Conservation (phyloP, 2,888 invertebrate species). For the Metopia argyrocephala region DNA sequence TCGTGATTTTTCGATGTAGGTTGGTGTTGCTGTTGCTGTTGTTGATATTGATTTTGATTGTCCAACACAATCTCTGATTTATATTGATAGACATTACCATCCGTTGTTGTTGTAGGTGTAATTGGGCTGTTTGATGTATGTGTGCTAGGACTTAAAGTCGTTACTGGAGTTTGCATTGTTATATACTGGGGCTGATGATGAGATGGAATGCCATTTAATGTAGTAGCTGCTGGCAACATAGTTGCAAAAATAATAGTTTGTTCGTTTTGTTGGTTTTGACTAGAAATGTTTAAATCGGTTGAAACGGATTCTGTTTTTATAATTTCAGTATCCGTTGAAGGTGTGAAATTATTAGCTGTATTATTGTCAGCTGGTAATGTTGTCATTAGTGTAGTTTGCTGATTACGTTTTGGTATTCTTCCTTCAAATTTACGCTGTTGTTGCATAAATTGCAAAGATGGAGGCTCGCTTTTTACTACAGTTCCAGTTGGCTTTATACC, state of each 20-base stretch:
- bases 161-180: conserved; percentile 64
- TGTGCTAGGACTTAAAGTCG: conserved; percentile 66
- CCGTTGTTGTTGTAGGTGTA: conserved; percentile 70
- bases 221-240: conserved; percentile 74
- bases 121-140: conserved; percentile 59
- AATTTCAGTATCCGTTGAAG: conserved; percentile 39
- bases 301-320: conserved; percentile 48
- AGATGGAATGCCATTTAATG: conserved; percentile 72
- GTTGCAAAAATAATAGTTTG: conserved; percentile 69
- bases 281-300: conserved; percentile 49
- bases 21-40: conserved; percentile 64
- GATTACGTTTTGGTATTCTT: conserved; percentile 77
- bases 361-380: conserved; percentile 43
- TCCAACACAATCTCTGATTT: conserved; percentile 76
- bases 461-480: conserved; percentile 68
- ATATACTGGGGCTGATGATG: conserved; percentile 67
- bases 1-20: conserved; percentile 65
- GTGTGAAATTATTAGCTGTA: conserved; percentile 33
- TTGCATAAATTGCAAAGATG: conserved; percentile 75
- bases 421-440: conserved; percentile 78
- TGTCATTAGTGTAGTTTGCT: conserved; percentile 64
- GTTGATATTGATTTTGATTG: conserved; percentile 70
- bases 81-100: conserved; percentile 74
- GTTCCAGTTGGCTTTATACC: conserved; percentile 48
- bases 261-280: conserved; percentile 65